Conservation (phyloP, 2,888 invertebrate genomes). For the Cataglyphis albicans region DNA sequence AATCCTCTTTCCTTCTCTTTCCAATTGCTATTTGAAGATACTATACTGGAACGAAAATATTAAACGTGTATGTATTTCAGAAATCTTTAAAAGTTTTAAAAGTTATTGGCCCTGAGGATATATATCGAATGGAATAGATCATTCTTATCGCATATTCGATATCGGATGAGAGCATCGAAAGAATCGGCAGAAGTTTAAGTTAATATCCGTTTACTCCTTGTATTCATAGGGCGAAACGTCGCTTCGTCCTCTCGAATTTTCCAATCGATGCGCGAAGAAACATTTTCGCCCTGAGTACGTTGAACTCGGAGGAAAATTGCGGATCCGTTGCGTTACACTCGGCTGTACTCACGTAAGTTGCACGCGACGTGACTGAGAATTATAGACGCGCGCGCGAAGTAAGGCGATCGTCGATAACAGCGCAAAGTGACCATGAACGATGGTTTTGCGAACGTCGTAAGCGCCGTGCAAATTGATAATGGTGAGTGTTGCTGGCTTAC, state of each 20-base stretch:
- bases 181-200: background rate
- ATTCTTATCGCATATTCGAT: background rate
- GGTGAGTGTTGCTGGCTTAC: conserved; percentile 30
- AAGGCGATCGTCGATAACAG: conserved; percentile 50
- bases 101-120: background rate
- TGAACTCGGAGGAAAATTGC: conserved; percentile 31
- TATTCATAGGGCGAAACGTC: background rate
- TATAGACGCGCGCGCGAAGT: conserved; percentile 38
- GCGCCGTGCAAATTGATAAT: conserved; percentile 35
- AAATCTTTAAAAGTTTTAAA: background rate
- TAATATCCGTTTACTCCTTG: background rate
- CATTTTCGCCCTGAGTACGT: conserved; percentile 34
- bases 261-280: conserved; percentile 10
- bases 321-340: conserved; percentile 37
- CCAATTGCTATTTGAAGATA: background rate
- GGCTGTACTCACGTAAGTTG: conserved; percentile 16
- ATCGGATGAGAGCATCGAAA: background rate
- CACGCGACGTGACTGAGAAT: conserved; percentile 42
- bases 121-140: background rate
- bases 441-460: conserved; percentile 39
- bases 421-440: conserved; percentile 47
- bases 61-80: background rate
- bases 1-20: background rate
- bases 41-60: background rate
- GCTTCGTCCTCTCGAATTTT: conserved; percentile 29